Evolutionary conservation across 2,888 invertebrate genomes (phyloP), one percentile per base, ranked within the genome.

Genomic region (Drosophila multiciliata): DNA sequence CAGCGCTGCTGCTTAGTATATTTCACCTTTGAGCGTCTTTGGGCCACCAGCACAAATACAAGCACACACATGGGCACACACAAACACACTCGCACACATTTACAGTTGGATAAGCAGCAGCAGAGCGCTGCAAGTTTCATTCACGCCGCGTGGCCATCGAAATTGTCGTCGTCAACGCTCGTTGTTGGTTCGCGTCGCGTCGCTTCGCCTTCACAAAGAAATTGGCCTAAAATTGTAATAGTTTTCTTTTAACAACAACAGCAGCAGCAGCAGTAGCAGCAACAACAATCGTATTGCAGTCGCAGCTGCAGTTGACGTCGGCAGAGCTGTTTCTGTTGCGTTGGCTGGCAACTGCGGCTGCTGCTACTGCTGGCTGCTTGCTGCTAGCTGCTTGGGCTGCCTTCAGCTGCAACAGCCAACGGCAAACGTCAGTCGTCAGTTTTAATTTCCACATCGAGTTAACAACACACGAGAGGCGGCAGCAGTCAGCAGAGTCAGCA

Each of bases 361-460:
- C 23, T 1, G 60, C 55, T 32, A 48, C 67, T 42, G 59, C 76
- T 57, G 38, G 52, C 68, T 65, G 70, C 70, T 58, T 35, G 57
- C 58, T 70, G 66, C 80, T 82, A 23, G 26, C 49, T 49, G 54
- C 26, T 55, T 55, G 38, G 63, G 83, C 83, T 75, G 84, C 83
- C 66, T 82, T 83, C 78, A 78, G 75, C 81, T 83, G 75, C 81
- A 75, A 75, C 74, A 77, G 70, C 75, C 84, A 82, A 82, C 86
- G 55, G 26, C 17, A 26, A 82, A 78, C 72, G 78, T 59, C 75
- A 83, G 81, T 77, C 91, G 90, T 92, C 93, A 92, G 92, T 93
- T 92, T 92, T 93, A 92, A 93, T 93, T 93, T 92, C 92, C 91
- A 91, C 93, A 92, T 91, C 92, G 93, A 91, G 90, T 91, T 91